Evolutionary conservation across 2,888 invertebrate genomes (phyloP).

Genomic region (Steinernema hermaphroditum): DNA sequence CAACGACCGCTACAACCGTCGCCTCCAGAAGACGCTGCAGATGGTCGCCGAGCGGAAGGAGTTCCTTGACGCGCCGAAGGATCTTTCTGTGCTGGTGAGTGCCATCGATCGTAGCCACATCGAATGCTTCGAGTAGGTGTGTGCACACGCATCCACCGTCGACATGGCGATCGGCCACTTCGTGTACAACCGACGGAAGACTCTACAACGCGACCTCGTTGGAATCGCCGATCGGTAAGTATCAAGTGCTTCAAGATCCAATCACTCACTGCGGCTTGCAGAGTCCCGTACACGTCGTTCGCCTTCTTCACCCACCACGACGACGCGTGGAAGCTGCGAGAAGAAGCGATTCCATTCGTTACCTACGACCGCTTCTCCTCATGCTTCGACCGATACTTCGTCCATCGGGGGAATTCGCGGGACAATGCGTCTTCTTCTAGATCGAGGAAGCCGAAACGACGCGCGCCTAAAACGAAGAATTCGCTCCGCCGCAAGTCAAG

Average conservation of each 20-base stretch:
- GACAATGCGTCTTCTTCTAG: too few species aligned
- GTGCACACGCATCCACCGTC: conserved; percentile 59
- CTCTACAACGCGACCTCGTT: conserved; percentile 40
- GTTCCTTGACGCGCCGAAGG: not conserved
- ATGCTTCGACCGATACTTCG: not conserved
- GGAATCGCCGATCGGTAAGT: conserved; percentile 40
- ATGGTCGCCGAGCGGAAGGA: conserved; percentile 39
- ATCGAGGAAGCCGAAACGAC: too few species aligned
- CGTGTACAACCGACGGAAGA: conserved; percentile 41
- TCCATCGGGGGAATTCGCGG: not conserved
- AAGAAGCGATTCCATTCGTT: not conserved
- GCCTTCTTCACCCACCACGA: not conserved
- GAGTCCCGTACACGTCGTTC: conserved; percentile 13
- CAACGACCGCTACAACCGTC: conserved; percentile 45
- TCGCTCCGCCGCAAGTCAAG: too few species aligned
- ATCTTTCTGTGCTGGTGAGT: conserved; percentile 40
- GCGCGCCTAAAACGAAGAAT: too few species aligned
- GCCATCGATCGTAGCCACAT: not conserved
- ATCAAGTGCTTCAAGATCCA: too few species aligned
- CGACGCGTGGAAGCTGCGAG: not conserved
- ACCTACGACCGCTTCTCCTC: conserved; percentile 17
- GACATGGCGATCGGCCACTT: conserved; percentile 55
- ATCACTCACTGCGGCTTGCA: not conserved
- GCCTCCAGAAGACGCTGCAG: conserved; percentile 41
- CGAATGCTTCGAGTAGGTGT: conserved; percentile 36